Percentiles rank a stretch among this genome's conserved stretches.
Evolutionary conservation across 2,113 vertebrate species (phyloP).

Genomic region (Pseudorhombus dupliciocellatus): DNA sequence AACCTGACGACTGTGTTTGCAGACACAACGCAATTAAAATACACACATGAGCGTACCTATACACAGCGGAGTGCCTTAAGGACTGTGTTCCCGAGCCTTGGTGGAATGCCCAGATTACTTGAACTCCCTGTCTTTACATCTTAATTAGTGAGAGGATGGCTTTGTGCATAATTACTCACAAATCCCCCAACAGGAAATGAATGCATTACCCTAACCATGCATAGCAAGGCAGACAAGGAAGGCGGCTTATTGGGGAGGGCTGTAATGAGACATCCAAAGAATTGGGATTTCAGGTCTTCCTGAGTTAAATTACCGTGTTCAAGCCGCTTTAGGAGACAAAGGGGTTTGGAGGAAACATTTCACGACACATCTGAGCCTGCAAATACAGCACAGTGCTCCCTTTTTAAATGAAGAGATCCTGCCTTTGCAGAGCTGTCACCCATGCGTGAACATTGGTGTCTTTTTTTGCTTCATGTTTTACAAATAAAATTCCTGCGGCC

Average conservation of each 20-base stretch:
- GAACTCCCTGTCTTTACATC: conserved; percentile 67
- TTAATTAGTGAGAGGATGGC: conserved; percentile 71
- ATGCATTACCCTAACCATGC: conserved; percentile 56
- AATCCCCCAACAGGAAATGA: conserved; percentile 73
- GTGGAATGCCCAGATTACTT: conserved; percentile 66
- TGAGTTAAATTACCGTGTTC: conserved; percentile 60
- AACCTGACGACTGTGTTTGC: conserved; percentile 23
- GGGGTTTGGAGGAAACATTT: conserved; percentile 20
- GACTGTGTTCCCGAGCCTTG: conserved; percentile 54
- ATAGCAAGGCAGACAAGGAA: conserved; percentile 33
- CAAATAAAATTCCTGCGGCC: conserved; percentile 5
- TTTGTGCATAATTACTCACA: conserved; percentile 77
- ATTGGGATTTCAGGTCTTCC: conserved; percentile 65
- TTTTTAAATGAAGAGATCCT: neutral
- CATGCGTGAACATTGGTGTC: neutral
- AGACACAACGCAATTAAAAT: conserved; percentile 32
- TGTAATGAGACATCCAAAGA: conserved; percentile 66
- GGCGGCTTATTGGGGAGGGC: conserved; percentile 59
- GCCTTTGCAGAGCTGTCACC: conserved; percentile 4
- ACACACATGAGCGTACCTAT: conserved; percentile 30
- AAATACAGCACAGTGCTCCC: neutral
- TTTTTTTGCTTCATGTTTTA: neutral
- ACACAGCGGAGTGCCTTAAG: conserved; percentile 41
- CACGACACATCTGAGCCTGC: conserved; percentile 6
- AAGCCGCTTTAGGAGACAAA: conserved; percentile 67